phyloP scores from a whole-genome alignment of 2,797 vertebrate genomes.

The Phataginus tricuspis region DNA sequence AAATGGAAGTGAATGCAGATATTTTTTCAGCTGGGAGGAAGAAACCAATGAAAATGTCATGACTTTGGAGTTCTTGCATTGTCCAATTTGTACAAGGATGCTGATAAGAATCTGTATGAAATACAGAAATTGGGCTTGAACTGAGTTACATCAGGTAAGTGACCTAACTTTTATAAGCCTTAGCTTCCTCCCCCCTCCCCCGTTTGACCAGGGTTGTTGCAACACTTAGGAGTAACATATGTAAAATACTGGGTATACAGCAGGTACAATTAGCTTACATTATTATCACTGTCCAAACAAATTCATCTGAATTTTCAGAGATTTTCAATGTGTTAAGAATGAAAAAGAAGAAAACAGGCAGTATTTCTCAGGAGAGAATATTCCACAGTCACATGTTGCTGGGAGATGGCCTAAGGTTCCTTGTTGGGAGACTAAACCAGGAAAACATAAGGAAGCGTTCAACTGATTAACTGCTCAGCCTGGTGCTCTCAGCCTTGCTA shows the following conservation, averaged over 20 bases:
- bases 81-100: not conserved
- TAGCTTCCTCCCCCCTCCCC: not conserved
- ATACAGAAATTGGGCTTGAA: not conserved
- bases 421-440: conserved; percentile 57
- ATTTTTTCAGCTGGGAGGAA: not conserved
- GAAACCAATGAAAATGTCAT: not conserved
- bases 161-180: not conserved
- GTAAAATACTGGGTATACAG: not conserved
- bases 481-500: not conserved
- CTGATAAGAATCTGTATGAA: not conserved
- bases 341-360: conserved; percentile 34
- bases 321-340: conserved; percentile 3
- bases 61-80: not conserved
- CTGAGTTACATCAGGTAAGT: not conserved
- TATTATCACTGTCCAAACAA: not conserved
- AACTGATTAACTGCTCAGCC: conserved; percentile 33
- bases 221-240: not conserved
- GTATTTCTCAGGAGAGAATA: conserved; percentile 60
- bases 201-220: not conserved
- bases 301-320: conserved; percentile 14
- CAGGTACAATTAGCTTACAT: not conserved
- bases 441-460: conserved; percentile 65
- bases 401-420: conserved; percentile 57
- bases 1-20: not conserved
- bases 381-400: conserved; percentile 58